phyloP scores from a whole-genome alignment of 2,888 invertebrate genomes.

The Rotaria sp. region DNA sequence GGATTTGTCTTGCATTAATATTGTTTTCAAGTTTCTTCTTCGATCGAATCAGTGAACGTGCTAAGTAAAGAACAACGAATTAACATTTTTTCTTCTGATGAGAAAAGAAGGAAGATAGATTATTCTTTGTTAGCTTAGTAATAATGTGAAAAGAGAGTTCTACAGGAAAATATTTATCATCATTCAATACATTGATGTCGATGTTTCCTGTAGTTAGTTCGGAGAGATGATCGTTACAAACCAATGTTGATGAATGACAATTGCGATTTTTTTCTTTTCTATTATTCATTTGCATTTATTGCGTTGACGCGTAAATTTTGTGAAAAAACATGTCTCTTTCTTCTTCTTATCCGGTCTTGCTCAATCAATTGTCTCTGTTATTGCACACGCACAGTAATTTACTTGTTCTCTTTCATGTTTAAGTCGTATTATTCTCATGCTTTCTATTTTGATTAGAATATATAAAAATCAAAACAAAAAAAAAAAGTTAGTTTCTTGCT shows the following conservation, averaged over 20 bases:
- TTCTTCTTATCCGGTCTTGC: neutral
- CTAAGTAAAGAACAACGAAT: neutral
- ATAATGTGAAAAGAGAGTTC: neutral
- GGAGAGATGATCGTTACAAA: neutral
- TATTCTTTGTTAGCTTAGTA: neutral
- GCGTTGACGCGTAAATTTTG: neutral
- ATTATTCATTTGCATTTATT: neutral
- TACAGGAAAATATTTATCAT: conserved; percentile 10
- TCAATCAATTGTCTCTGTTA: neutral
- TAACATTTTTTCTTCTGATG: neutral
- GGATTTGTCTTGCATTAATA: neutral
- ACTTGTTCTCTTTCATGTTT: neutral
- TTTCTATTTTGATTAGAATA: neutral
- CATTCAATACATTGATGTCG: conserved; percentile 15
- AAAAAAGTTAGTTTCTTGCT: neutral
- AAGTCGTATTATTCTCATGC: neutral
- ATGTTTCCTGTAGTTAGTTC: conserved; percentile 8
- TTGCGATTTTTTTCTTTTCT: neutral
- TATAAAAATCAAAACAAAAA: neutral
- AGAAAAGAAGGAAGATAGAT: neutral
- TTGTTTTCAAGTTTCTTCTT: neutral
- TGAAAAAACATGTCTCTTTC: neutral
- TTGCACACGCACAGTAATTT: neutral
- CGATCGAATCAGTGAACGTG: neutral
- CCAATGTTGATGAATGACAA: conserved; percentile 1